A percentile compares a stretch with the other conserved stretches of the same genome.
These are phyloP conservation scores for Epinephelus malabaricus DNA, from an alignment of 2,797 vertebrate species.

Conservation along the genomic window DNA sequence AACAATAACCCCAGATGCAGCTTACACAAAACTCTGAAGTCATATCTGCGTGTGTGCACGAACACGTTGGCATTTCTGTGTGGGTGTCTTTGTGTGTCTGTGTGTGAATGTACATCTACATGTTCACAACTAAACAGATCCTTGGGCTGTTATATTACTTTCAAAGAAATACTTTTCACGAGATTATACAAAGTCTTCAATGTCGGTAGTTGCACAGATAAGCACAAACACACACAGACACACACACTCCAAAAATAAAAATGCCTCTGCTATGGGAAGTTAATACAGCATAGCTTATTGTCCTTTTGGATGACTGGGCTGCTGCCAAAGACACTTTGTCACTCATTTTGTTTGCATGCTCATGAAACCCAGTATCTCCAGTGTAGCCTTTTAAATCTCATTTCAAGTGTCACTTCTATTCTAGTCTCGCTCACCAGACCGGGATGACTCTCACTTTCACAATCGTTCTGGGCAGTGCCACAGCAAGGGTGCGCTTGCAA, in stretches of 20 bases:
- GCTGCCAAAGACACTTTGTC: conserved; percentile 32
- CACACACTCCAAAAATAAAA: conserved; percentile 2
- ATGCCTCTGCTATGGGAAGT: conserved; percentile 27
- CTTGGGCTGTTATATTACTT: conserved; percentile 17
- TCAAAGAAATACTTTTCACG: conserved; percentile 30
- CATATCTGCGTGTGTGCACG: conserved; percentile 1
- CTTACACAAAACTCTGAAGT: conserved; percentile 29
- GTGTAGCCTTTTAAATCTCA: conserved; percentile 1
- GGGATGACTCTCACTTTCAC: too few species aligned
- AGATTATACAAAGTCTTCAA: conserved; percentile 35
- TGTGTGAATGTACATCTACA: neutral
- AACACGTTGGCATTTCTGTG: conserved; percentile 1
- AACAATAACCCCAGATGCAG: conserved; percentile 21
- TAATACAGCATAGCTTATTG: conserved; percentile 40
- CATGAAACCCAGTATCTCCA: neutral
- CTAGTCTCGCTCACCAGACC: neutral
- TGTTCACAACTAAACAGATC: conserved; percentile 23
- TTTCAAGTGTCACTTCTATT: neutral
- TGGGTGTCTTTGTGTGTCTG: conserved; percentile 8
- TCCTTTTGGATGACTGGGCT: conserved; percentile 22
- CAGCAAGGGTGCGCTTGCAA: too few species aligned
- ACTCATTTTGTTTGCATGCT: conserved; percentile 2
- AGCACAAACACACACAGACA: neutral
- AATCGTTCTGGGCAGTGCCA: too few species aligned
- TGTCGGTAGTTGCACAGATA: neutral